phyloP scores from a whole-genome alignment of 2,797 vertebrate species.

The Spea hammondii region DNA sequence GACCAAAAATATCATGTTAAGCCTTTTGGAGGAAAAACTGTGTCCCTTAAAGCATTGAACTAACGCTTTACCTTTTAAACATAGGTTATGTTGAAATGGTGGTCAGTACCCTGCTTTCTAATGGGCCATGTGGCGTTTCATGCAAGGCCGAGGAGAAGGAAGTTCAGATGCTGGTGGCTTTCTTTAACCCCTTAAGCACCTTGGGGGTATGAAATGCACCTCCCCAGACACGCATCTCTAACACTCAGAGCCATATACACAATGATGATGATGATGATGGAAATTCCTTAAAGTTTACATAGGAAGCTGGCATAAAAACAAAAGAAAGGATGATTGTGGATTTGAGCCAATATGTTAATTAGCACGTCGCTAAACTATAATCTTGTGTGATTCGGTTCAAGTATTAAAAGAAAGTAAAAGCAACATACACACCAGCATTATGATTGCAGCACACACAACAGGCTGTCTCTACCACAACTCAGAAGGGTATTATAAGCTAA shows the following conservation, averaged over 20 bases:
- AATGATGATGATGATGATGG: neutral
- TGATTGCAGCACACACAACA: conserved; percentile 75
- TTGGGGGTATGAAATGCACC: neutral
- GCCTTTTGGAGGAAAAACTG: no score
- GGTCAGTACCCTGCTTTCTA: no score
- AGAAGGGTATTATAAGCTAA: conserved; percentile 94
- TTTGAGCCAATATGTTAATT: conserved; percentile 67
- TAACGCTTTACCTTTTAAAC: no score
- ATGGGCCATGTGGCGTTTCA: no score
- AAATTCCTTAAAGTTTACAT: conserved; percentile 35
- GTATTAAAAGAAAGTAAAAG: conserved; percentile 69
- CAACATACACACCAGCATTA: conserved; percentile 73
- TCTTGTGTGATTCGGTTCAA: conserved; percentile 62
- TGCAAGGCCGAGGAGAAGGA: neutral
- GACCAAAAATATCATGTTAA: no score
- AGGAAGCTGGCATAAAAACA: conserved; percentile 67
- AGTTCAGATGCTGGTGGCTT: neutral
- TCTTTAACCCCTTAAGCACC: neutral
- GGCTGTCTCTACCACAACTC: conserved; percentile 80
- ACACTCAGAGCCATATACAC: neutral
- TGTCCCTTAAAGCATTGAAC: no score
- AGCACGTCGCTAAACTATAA: conserved; percentile 55
- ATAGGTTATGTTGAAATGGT: no score
- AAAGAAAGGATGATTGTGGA: conserved; percentile 61
- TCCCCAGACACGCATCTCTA: neutral